Base-by-base conservation (phyloP, 1,140 invertebrate genomes). In the Onthophagus taurus region DNA sequence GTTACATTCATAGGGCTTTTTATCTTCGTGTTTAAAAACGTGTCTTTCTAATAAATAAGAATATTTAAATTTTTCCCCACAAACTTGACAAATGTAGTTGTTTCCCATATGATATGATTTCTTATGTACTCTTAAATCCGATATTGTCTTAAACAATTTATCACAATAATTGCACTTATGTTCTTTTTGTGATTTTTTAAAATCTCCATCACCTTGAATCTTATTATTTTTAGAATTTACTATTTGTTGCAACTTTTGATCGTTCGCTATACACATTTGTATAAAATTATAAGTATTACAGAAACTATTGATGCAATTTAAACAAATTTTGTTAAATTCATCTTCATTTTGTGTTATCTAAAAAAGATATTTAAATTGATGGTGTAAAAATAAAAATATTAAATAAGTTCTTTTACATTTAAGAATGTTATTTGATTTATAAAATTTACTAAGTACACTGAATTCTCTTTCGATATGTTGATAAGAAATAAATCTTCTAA, bases 31-130 rank as follows among this genome's bases (percentile, higher is more conserved):
- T 33, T 52, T 60, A 26, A 49, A 57, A 16, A 48, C 38, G 42
- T 61, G 59, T 29, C 53, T 51, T 29, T 53, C 59, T 29, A 59
- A 37, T 23, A 58, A 47, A 46, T 58, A 57, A 30, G 46, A 45
- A 42, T 54, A 57, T 16, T 41, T 48, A 41, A 64, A 72, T 0
- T 57, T 53, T 47, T 72, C 68, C 11, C 56, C 57, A 50, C 76
- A 78, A 3, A 67, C 54, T 4, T 65, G 60, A 56, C 76, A 77
- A 42, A 60, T 55, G 48, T 69, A 76, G 6, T 66, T 69, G 2
- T 68, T 55, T 34, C 58, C 45, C 8, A 30, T 52, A 5, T 24
- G 37, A 52, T 60, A 55, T 6, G 51, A 50, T 18, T 51, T 33
- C 14, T 49, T 20, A 43, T 60, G 58, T 9, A 23, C 13, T 26